Conservation (phyloP, 2,113 vertebrate genomes). For the Gnathonemus echidnorhynchus region DNA sequence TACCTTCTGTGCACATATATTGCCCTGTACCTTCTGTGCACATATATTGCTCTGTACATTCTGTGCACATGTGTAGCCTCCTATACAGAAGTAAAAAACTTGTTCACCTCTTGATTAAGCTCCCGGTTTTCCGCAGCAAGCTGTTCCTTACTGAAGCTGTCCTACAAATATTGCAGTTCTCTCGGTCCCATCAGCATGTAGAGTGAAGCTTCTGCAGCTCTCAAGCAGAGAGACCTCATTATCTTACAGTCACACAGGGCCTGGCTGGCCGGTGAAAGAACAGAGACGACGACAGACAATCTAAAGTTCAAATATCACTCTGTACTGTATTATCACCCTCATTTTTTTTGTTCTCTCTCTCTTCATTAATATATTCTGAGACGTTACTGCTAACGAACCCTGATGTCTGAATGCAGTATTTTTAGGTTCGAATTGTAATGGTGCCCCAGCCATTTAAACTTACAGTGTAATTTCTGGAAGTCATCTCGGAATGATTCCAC, state of each 20-base stretch:
- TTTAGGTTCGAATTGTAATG: neutral
- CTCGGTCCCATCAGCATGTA: neutral
- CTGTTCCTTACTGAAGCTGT: neutral
- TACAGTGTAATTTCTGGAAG: neutral
- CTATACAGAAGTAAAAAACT: neutral
- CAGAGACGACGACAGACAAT: neutral
- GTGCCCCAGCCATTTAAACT: neutral
- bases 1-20: too few species aligned
- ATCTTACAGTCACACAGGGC: neutral
- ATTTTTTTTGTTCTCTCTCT: neutral
- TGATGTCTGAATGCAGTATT: neutral
- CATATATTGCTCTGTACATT: too few species aligned
- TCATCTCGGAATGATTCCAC: neutral
- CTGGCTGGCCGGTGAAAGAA: neutral
- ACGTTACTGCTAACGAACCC: neutral
- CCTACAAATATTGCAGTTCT: neutral
- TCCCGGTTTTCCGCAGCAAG: neutral
- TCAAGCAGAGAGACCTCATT: neutral
- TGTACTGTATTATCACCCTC: neutral
- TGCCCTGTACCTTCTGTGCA: too few species aligned
- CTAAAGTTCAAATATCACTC: neutral
- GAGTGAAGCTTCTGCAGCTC: neutral
- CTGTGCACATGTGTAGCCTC: neutral
- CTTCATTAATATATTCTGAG: neutral
- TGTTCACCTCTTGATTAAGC: neutral